Evolutionary conservation across 2,113 vertebrate genomes (phyloP).

Genomic region (Ahaetulla prasina): DNA sequence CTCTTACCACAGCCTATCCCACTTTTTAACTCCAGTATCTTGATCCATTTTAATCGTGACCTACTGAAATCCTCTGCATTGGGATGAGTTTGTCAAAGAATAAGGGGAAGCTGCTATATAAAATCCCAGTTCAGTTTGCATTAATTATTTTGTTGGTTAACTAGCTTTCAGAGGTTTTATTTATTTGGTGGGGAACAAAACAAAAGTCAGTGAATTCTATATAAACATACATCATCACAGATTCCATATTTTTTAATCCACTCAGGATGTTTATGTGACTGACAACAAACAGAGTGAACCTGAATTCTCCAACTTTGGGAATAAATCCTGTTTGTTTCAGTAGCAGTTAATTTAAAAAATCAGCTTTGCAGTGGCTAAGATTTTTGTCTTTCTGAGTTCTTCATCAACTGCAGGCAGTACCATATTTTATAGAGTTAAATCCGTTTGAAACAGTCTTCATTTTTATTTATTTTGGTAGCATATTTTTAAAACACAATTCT

Average conservation of each 20-base stretch:
- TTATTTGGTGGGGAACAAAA: not conserved
- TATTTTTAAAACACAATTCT: not conserved
- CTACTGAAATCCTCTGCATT: not conserved
- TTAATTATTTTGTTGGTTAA: not conserved
- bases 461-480: not conserved
- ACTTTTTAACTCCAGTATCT: not conserved
- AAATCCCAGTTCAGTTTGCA: not conserved
- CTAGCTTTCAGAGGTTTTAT: not conserved
- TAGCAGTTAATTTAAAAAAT: not conserved
- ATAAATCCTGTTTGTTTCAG: not conserved
- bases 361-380: not conserved
- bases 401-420: not conserved
- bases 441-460: not conserved
- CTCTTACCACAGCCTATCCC: not conserved
- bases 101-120: not conserved
- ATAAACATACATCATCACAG: not conserved
- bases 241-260: not conserved
- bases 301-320: not conserved
- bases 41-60: not conserved
- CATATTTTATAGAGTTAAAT: not conserved
- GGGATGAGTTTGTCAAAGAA: not conserved
- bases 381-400: not conserved
- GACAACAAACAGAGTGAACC: not conserved
- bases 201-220: not conserved
- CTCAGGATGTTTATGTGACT: not conserved